These are phyloP conservation scores for Stomatorhinus walkeri DNA, from an alignment of 2,797 vertebrate species.

Conservation along the genomic window DNA sequence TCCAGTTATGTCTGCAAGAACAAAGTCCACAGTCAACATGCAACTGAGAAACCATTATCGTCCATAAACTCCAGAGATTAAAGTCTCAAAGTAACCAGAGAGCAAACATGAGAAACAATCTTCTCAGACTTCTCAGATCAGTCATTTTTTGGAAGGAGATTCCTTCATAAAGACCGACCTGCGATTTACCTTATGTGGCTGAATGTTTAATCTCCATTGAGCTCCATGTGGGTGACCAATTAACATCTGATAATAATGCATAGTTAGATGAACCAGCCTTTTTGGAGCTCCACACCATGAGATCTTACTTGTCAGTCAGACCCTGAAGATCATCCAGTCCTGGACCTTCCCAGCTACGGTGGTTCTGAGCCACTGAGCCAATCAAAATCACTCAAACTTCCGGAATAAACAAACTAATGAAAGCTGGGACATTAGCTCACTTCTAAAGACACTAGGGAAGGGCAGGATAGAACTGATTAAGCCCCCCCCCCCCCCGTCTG, in stretches of 20 bases:
- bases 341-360: background rate
- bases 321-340: too few species aligned
- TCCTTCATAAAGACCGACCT: background rate
- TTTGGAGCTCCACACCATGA: background rate
- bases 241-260: background rate
- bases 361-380: background rate
- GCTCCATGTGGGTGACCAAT: background rate
- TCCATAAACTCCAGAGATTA: background rate
- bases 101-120: background rate
- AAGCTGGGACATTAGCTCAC: background rate
- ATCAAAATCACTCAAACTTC: slow-evolving; percentile 8
- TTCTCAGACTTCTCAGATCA: background rate
- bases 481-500: background rate
- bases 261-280: background rate
- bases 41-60: background rate
- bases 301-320: background rate
- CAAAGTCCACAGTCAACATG: background rate
- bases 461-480: background rate
- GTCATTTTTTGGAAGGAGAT: background rate
- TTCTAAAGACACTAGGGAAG: slow-evolving; percentile 12
- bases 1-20: background rate
- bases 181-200: background rate
- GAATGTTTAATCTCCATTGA: background rate
- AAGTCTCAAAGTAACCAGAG: background rate
- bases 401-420: background rate